A percentile compares a stretch with the other conserved stretches of the same genome.
These are phyloP conservation scores for Heterodera schachtii DNA, from an alignment of 1,140 invertebrate genomes.

Conservation along the genomic window DNA sequence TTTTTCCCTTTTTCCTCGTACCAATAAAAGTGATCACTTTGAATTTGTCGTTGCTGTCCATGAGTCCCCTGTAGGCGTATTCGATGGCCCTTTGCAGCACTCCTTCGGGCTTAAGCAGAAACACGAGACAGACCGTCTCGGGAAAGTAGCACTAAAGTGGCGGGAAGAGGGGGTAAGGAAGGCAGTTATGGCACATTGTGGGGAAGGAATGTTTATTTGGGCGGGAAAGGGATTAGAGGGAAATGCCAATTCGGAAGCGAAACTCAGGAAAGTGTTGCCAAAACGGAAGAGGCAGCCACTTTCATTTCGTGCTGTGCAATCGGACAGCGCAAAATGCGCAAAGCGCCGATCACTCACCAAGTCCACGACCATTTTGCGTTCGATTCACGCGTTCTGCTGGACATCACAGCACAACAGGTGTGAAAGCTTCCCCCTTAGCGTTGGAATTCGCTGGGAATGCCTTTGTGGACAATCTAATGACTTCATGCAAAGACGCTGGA, in stretches of 20 bases:
- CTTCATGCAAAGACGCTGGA: too few relatives aligned
- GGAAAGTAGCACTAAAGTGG: constrained; percentile 85
- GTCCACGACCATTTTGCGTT: background rate
- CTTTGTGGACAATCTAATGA: too few relatives aligned
- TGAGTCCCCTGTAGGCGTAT: constrained; percentile 89
- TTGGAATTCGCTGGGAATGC: too few relatives aligned
- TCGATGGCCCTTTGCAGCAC: constrained; percentile 93
- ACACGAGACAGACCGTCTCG: constrained; percentile 85
- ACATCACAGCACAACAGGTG: background rate
- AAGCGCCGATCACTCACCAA: background rate
- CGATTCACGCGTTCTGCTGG: background rate
- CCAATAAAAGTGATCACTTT: constrained; percentile 72
- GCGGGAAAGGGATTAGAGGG: background rate
- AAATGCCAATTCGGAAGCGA: too few relatives aligned
- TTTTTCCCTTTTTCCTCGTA: background rate
- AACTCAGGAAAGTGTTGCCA: too few relatives aligned
- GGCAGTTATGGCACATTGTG: background rate
- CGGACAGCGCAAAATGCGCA: background rate
- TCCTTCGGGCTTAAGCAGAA: constrained; percentile 84
- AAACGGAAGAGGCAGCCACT: too few relatives aligned
- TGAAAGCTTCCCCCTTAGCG: too few relatives aligned
- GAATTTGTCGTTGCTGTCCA: constrained; percentile 86
- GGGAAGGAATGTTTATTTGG: background rate
- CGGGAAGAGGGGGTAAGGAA: constrained; percentile 23
- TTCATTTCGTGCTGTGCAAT: too few relatives aligned